These are phyloP conservation scores for Dolichotis patagonum DNA, from an alignment of 2,113 vertebrate species.

Conservation along the genomic window DNA sequence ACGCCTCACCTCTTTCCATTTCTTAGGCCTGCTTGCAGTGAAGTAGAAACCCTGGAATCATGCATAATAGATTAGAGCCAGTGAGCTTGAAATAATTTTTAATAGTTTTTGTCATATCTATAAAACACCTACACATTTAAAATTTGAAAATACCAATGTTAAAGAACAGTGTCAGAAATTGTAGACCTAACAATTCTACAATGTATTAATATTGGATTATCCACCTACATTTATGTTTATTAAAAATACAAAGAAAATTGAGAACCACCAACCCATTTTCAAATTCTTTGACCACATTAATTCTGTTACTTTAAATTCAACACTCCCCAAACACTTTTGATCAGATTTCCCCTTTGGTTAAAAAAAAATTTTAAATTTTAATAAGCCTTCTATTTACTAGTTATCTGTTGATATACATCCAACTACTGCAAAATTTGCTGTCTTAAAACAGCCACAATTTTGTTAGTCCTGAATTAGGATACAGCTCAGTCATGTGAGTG, in stretches of 20 bases:
- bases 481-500: background rate
- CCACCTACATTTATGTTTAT: background rate
- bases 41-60: background rate
- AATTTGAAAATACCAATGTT: conserved; percentile 5
- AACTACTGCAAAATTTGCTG: background rate
- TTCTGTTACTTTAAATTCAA: background rate
- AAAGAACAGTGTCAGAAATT: background rate
- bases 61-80: background rate
- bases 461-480: background rate
- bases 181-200: background rate
- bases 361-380: too few species aligned
- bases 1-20: background rate
- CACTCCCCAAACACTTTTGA: background rate
- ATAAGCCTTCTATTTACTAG: background rate
- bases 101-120: conserved; percentile 2
- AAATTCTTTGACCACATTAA: background rate
- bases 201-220: background rate
- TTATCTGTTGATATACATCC: background rate
- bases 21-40: background rate
- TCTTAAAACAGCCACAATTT: background rate
- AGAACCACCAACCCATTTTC: background rate
- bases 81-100: background rate
- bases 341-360: background rate
- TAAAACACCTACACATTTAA: background rate
- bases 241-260: background rate